Evolutionary conservation across 2,888 invertebrate genomes (phyloP), one percentile per base, ranked within the genome.

Genomic region (Orthonychiurus folsomi): DNA sequence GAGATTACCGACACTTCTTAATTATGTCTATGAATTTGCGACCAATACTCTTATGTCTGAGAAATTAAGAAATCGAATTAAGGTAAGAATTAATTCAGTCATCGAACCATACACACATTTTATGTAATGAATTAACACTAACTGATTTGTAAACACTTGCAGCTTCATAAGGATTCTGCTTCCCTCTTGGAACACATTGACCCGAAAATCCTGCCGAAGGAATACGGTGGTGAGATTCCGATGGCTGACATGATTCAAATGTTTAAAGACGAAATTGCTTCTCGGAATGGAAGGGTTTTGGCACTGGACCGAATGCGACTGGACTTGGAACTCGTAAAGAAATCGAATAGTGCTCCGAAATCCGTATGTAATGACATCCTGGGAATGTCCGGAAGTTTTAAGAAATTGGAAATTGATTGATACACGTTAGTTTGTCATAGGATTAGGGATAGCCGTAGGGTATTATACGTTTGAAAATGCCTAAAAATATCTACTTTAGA

Each of bases 201-300:
- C 75, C 82, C 85, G 25, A 83, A 85, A 64, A 86, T 91, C 73
- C 76, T 91, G 60, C 90, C 90, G 0, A 84, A 85, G 72, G 90
- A 90, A 75, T 90, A 89, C 73, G 90, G 90, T 2, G 90, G 90
- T 9, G 82, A 79, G n/a, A 85, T 88, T 79, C 88, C 89, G 0
- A 85, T 89, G 85, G 81, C 83, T 56, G 85, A 89, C 75, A 89
- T 90, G 88, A 88, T 89, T 68, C 76, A 85, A 57, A 60, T 66
- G 58, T 88, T 87, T 86, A 86, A 85, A 75, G 80, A 81, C 66
- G 88, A 89, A 75, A 74, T 89, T 37, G 75, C 81, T 23, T 79
- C 78, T 23, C 79, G 82, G 52, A 82, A 85, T 63, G 83, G 84
- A 63, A 81, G 77, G 3, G 74, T 88, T 18, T 75, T 86, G 65